phyloP scores from a whole-genome alignment of 2,888 invertebrate genomes.

The Cryptus armator region DNA sequence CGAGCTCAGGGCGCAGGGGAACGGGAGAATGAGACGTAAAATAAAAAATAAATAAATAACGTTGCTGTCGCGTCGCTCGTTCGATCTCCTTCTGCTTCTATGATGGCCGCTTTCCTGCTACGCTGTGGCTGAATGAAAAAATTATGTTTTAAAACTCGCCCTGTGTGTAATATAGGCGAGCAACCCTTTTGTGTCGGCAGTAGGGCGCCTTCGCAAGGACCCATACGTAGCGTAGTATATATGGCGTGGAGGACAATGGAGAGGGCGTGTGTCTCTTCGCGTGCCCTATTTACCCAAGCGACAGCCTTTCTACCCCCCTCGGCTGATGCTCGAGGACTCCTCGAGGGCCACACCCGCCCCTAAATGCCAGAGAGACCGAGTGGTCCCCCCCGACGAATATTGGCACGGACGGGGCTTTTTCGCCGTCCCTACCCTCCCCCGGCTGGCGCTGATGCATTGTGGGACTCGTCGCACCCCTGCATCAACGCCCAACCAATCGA shows the following conservation, averaged over 20 bases:
- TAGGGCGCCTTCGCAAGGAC: conserved; percentile 79
- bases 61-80: conserved; percentile 65
- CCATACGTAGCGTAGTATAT: conserved; percentile 13
- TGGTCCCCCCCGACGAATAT: conserved; percentile 50
- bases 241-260: conserved; percentile 79
- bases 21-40: conserved; percentile 68
- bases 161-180: conserved; percentile 67
- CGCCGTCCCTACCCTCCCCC: conserved; percentile 12
- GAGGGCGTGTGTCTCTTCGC: conserved; percentile 84
- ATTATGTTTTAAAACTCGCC: conserved; percentile 70
- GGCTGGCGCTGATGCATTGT: conserved; percentile 78
- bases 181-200: conserved; percentile 82
- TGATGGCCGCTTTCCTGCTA: conserved; percentile 84
- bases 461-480: conserved; percentile 69
- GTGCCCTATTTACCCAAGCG: conserved; percentile 84
- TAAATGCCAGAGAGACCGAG: conserved; percentile 50
- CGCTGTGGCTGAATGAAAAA: conserved; percentile 63
- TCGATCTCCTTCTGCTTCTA: conserved; percentile 68
- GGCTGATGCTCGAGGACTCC: conserved; percentile 58
- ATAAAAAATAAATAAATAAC: conserved; percentile 43
- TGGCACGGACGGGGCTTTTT: conserved; percentile 59
- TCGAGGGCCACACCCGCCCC: conserved; percentile 65
- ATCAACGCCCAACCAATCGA: conserved; percentile 80
- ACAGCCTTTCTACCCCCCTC: conserved; percentile 75
- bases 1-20: conserved; percentile 67